Conservation (phyloP, 2,888 invertebrate species). For the Glyphotaelius pellucidus region DNA sequence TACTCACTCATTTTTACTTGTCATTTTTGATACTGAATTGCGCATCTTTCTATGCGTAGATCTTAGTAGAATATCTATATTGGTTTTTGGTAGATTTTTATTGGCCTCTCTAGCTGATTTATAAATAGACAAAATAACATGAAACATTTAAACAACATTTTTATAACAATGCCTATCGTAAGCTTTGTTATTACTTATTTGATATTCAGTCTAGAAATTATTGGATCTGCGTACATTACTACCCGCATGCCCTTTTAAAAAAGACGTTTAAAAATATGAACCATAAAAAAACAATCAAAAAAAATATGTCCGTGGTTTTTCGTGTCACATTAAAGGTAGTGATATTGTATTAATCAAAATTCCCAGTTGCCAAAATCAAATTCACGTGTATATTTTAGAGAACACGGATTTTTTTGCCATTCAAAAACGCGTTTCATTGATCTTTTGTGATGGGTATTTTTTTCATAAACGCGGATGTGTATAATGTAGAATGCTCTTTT, state of each 20-base stretch:
- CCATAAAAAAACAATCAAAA: background rate
- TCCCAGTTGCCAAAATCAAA: background rate
- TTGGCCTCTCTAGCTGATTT: background rate
- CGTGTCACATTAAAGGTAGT: background rate
- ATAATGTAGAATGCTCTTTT: background rate
- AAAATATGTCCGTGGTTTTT: no score
- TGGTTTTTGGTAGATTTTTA: background rate
- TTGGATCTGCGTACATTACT: background rate
- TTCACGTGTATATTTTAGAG: background rate
- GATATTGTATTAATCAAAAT: background rate
- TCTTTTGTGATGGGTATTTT: background rate
- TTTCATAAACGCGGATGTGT: background rate
- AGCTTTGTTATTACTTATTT: background rate
- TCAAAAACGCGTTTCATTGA: background rate
- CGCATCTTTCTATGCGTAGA: background rate
- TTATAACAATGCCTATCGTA: background rate
- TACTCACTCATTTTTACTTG: no score
- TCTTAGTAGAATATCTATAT: background rate
- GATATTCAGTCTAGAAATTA: background rate
- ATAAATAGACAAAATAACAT: background rate
- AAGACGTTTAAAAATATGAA: background rate
- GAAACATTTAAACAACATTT: background rate
- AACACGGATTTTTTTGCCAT: no score
- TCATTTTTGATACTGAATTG: background rate
- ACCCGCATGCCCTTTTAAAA: background rate